Evolutionary conservation across 1,140 invertebrate species (phyloP), one percentile per base, ranked within the genome.

Genomic region (Drosophila sp.): DNA sequence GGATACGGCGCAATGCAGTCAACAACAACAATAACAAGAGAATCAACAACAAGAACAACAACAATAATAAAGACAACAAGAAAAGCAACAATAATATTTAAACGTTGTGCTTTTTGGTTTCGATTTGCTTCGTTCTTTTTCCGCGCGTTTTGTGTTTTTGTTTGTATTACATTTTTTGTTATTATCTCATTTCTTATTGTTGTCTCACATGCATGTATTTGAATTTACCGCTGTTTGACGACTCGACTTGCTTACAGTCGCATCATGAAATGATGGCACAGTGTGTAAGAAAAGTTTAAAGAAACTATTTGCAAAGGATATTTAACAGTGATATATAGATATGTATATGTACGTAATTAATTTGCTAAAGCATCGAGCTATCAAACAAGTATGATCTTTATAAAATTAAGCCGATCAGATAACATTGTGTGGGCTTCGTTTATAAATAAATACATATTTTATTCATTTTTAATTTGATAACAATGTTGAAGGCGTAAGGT

Each of bases 141-240:
- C 53, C 78, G 73, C 77, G 80, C 57, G 53, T 56, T 72, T 72
- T 48, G 59, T 87, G 82, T 78, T 75, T 66, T 75, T 83, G 81
- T 72, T 75, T 80, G 69, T 76, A 67, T 84, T 80, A 72, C 63
- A 73, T 71, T 79, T 81, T 86, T 87, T 89, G 83, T 87, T 87
- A 87, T 87, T 87, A 87, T 87, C 82, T 87, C 83, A 87, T 89
- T 87, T 81, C 78, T 78, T 78, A 72, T 72, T 80, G 72, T 72
- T 70, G 43, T 43, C 61, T 50, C 54, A 21, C 14, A 14, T 54
- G 18, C 21, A 21, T 61, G 43, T 27, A 25, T 48, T 50, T 53
- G 45, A 50, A 21, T 62, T 48, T 67, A 57, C 58, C 57, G 57
- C 61, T 73, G 61, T 51, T 57, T 40, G 48, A 70, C 38, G 65